These are phyloP conservation scores for Rhinolophus sinicus DNA, from an alignment of 2,113 vertebrate genomes.

Conservation along the genomic window DNA sequence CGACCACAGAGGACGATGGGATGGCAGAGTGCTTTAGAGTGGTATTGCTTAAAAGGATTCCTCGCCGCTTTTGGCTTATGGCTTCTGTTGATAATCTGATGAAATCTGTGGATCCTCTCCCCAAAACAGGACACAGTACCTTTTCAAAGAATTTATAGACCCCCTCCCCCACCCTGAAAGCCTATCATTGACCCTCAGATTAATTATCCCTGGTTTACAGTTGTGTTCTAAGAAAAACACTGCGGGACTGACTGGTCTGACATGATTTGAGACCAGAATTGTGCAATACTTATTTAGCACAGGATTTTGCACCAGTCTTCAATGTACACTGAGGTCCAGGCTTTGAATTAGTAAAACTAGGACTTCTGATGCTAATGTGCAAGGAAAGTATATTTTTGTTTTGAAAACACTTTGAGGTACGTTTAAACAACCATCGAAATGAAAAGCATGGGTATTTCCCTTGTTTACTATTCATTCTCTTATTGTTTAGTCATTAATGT, in stretches of 20 bases:
- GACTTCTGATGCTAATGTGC: neutral
- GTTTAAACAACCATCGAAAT: neutral
- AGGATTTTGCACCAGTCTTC: neutral
- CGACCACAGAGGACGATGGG: neutral
- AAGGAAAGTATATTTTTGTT: slow-evolving; percentile 19
- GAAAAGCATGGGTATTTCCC: neutral
- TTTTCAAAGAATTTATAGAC: slow-evolving; percentile 16
- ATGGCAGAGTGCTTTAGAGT: neutral
- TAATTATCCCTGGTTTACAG: neutral
- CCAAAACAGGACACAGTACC: neutral
- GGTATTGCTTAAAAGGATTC: neutral
- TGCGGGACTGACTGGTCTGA: neutral
- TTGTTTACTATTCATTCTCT: neutral
- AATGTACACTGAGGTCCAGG: neutral
- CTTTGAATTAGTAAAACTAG: slow-evolving; percentile 57
- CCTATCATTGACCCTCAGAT: neutral
- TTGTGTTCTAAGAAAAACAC: slow-evolving; percentile 45
- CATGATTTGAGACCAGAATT: slow-evolving; percentile 40
- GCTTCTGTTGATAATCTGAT: neutral
- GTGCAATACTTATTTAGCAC: neutral
- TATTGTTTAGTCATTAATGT: neutral
- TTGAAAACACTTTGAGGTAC: slow-evolving; percentile 25
- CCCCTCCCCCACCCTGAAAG: neutral
- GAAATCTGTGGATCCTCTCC: neutral
- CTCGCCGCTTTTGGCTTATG: neutral